Conservation (phyloP, 2,113 vertebrate genomes). For the Neogale vison region DNA sequence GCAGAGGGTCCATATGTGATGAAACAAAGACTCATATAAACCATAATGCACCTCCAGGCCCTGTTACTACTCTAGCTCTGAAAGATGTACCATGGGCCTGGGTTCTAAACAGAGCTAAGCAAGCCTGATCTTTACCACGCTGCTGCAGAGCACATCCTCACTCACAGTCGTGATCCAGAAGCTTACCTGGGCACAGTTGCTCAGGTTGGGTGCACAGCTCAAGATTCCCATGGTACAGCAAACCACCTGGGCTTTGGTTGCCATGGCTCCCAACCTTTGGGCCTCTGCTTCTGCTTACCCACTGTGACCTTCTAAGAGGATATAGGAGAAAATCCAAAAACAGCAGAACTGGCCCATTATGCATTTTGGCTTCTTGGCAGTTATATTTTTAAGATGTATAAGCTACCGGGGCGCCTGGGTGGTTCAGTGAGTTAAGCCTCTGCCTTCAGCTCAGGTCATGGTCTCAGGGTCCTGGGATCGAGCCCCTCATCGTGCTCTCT, state of each 20-base stretch:
- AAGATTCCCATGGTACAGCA: not conserved
- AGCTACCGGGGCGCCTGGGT: not conserved
- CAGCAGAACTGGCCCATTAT: not conserved
- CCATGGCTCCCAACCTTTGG: not conserved
- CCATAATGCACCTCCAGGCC: not conserved
- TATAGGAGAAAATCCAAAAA: not conserved
- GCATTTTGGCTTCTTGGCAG: not conserved
- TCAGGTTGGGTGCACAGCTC: not conserved
- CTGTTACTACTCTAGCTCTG: not conserved
- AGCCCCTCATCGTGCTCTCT: too few species aligned
- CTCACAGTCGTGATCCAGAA: not conserved
- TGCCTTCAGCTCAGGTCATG: too few species aligned
- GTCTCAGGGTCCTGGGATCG: too few species aligned
- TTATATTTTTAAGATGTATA: not conserved
- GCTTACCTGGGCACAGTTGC: not conserved
- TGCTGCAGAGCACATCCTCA: too few species aligned
- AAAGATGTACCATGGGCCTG: not conserved
- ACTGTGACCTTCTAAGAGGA: not conserved
- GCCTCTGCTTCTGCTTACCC: slow-evolving; percentile 17
- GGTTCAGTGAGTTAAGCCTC: too few species aligned
- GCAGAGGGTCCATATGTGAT: not conserved
- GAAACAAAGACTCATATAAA: not conserved
- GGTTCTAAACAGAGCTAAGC: not conserved
- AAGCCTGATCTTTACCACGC: not conserved
- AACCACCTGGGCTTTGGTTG: not conserved